These are phyloP conservation scores for Ferdinandea cuprea DNA, from an alignment of 2,888 invertebrate genomes.

Conservation along the genomic window DNA sequence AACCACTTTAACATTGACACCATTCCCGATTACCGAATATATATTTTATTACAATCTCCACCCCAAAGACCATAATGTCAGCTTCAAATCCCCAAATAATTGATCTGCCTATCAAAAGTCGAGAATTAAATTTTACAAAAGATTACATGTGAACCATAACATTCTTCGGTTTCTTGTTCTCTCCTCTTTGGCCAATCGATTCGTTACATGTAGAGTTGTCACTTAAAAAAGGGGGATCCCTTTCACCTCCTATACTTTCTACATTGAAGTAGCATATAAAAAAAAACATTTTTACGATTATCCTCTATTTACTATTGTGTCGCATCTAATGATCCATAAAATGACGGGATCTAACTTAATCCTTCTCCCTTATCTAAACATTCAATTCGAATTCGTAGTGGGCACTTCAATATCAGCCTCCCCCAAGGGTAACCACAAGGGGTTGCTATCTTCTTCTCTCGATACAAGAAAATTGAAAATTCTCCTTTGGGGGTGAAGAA, in stretches of 20 bases:
- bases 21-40: neutral
- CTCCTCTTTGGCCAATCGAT: constrained; percentile 50
- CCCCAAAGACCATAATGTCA: constrained; percentile 6
- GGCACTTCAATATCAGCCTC: neutral
- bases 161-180: constrained; percentile 24
- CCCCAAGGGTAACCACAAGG: neutral
- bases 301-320: constrained; percentile 69
- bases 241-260: constrained; percentile 15
- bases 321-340: constrained; percentile 72
- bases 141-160: constrained; percentile 71
- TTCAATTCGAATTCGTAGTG: constrained; percentile 1
- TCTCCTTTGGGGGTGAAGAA: constrained; percentile 14
- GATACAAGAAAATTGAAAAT: constrained; percentile 50
- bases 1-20: too few species aligned
- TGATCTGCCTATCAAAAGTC: constrained; percentile 74
- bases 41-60: neutral
- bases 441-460: constrained; percentile 14
- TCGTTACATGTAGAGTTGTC: constrained; percentile 52
- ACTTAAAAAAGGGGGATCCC: constrained; percentile 36
- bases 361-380: constrained; percentile 33
- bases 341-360: constrained; percentile 73
- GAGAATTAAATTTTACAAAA: constrained; percentile 68
- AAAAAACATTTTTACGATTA: constrained; percentile 51
- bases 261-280: constrained; percentile 5
- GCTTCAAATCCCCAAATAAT: constrained; percentile 52